Conservation (phyloP, 2,113 vertebrate genomes). For the Oncorhynchus tshawytscha region DNA sequence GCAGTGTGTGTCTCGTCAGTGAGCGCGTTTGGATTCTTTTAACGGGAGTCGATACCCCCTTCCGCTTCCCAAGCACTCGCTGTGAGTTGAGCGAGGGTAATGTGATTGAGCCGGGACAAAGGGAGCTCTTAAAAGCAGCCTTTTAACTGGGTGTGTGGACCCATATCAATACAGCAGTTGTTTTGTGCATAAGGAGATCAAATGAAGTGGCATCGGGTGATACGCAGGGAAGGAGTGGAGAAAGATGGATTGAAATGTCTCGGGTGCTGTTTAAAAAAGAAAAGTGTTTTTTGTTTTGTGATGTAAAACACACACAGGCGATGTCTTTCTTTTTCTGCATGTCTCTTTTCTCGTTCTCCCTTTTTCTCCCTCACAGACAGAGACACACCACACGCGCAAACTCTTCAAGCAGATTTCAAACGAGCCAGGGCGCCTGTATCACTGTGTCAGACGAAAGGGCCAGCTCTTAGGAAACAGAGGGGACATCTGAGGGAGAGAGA, state of each 20-base stretch:
- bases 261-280: conserved; percentile 48
- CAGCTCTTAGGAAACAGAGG: conserved; percentile 62
- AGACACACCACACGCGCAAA: conserved; percentile 37
- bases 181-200: conserved; percentile 68
- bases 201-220: conserved; percentile 49
- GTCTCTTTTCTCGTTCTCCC: not conserved
- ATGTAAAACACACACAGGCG: conserved; percentile 53
- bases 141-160: conserved; percentile 61
- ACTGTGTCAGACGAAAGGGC: conserved; percentile 62
- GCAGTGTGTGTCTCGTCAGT: conserved; percentile 72
- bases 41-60: conserved; percentile 75
- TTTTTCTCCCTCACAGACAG: conserved; percentile 32
- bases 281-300: conserved; percentile 53
- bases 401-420: conserved; percentile 64
- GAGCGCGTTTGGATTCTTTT: conserved; percentile 69
- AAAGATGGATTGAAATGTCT: conserved; percentile 60
- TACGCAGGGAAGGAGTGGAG: conserved; percentile 45
- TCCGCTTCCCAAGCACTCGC: conserved; percentile 70
- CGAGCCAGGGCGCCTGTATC: conserved; percentile 54
- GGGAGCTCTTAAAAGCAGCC: conserved; percentile 69
- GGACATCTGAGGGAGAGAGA: conserved; percentile 53
- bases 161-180: conserved; percentile 67
- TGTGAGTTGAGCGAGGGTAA: conserved; percentile 63
- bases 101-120: conserved; percentile 70
- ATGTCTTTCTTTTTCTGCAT: conserved; percentile 20